phyloP scores from a whole-genome alignment of 2,797 vertebrate species.

The Macropus fuliginosus region DNA sequence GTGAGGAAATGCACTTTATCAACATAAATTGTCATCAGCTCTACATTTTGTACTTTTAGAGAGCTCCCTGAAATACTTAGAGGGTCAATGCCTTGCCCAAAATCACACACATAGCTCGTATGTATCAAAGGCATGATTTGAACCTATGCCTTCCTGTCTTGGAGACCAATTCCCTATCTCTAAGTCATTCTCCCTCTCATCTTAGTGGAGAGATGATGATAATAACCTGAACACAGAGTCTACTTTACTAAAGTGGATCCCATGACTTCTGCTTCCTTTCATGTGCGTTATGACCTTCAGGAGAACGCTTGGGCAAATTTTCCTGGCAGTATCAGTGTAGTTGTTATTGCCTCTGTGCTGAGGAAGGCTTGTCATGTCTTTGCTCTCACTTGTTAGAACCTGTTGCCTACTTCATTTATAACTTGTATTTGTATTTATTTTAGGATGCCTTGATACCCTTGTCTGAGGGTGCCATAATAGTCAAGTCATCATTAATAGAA shows the following conservation, averaged over 20 bases:
- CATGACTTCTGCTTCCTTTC: background rate
- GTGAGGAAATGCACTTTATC: background rate
- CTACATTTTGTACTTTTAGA: background rate
- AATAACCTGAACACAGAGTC: background rate
- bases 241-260: background rate
- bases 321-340: slow-evolving; percentile 3
- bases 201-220: background rate
- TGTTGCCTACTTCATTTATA: slow-evolving; percentile 38
- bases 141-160: background rate
- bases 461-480: slow-evolving; percentile 37
- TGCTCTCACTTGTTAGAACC: slow-evolving; percentile 21
- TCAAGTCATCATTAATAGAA: slow-evolving; percentile 48
- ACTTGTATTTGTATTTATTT: background rate
- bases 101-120: background rate
- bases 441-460: slow-evolving; percentile 18
- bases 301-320: background rate
- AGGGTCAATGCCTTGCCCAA: background rate
- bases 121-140: background rate
- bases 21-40: background rate
- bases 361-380: background rate
- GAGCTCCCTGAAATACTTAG: background rate
- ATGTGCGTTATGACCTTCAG: slow-evolving; percentile 15
- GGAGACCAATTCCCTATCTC: background rate
- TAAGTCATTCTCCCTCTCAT: background rate
- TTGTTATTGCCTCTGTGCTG: slow-evolving; percentile 38